These are phyloP conservation scores for Idaea biselata DNA, from an alignment of 2,888 invertebrate species.

Conservation along the genomic window DNA sequence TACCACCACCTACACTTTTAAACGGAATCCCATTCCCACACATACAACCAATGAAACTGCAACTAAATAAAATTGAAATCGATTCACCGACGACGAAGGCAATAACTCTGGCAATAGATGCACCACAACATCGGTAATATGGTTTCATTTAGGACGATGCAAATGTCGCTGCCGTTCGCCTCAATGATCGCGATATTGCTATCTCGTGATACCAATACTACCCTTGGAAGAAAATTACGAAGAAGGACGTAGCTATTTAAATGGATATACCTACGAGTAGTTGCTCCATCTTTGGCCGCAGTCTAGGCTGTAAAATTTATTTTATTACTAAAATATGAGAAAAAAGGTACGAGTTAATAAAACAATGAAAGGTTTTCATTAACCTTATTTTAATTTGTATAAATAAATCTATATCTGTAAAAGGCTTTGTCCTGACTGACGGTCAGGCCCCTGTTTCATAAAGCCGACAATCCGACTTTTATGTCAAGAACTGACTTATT, in stretches of 20 bases:
- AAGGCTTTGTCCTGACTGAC: no score
- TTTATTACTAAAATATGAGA: no score
- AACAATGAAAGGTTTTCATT: no score
- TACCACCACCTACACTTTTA: not conserved
- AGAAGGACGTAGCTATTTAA: not conserved
- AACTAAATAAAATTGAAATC: not conserved
- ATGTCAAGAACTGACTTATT: no score
- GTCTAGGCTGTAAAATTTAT: no score
- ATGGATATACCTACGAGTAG: no score
- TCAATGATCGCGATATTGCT: constrained; percentile 63
- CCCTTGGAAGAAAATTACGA: constrained; percentile 5
- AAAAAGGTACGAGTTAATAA: no score
- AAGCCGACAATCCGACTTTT: no score
- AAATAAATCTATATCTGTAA: no score
- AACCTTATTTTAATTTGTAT: no score
- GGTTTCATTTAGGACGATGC: constrained; percentile 53
- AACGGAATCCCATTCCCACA: constrained; percentile 13
- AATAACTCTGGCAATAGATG: constrained; percentile 52
- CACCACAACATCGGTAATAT: constrained; percentile 56
- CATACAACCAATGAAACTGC: not conserved
- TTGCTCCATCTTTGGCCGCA: not conserved
- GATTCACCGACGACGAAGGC: not conserved
- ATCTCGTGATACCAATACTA: constrained; percentile 39
- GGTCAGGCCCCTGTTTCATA: no score
- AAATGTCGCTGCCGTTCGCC: constrained; percentile 62